Evolutionary conservation across 2,888 invertebrate species (phyloP).

Genomic region (Elmis aenea): DNA sequence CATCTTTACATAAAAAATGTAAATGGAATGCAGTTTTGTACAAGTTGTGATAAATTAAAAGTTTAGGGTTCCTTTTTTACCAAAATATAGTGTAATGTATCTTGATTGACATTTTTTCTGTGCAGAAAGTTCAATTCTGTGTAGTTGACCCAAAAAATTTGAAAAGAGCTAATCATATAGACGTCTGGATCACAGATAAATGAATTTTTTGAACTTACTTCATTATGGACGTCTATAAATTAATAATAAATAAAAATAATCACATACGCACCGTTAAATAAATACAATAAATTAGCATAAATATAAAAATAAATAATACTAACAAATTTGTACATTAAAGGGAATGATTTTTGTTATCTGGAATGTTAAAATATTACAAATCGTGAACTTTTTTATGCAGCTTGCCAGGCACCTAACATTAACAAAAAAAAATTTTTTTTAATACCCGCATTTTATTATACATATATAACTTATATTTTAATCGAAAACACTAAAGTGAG

Average conservation of each 20-base stretch:
- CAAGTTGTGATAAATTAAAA: conserved; percentile 35
- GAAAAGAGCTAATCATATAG: too few relatives aligned
- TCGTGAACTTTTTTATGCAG: too few relatives aligned
- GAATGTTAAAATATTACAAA: too few relatives aligned
- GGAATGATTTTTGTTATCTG: conserved; percentile 4
- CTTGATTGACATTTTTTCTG: conserved; percentile 31
- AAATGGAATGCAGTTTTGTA: conserved; percentile 22
- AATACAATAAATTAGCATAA: conserved; percentile 3
- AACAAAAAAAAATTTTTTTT: too few relatives aligned
- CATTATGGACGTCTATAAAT: conserved; percentile 15
- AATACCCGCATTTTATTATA: too few relatives aligned
- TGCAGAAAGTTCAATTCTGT: conserved; percentile 38
- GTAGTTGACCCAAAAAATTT: conserved; percentile 38
- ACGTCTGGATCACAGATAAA: conserved; percentile 33
- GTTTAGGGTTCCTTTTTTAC: conserved; percentile 30
- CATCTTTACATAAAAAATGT: conserved; percentile 31
- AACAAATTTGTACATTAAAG: conserved; percentile 5
- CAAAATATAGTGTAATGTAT: conserved; percentile 37
- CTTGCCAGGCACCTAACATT: too few relatives aligned
- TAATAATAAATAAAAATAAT: conserved; percentile 9
- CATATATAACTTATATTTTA: too few relatives aligned
- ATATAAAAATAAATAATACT: conserved; percentile 5
- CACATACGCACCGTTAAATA: conserved; percentile 9
- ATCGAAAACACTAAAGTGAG: too few relatives aligned
- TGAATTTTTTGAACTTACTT: conserved; percentile 20